These are phyloP conservation scores for Melieria omissa DNA, from an alignment of 2,888 invertebrate species.

Conservation along the genomic window DNA sequence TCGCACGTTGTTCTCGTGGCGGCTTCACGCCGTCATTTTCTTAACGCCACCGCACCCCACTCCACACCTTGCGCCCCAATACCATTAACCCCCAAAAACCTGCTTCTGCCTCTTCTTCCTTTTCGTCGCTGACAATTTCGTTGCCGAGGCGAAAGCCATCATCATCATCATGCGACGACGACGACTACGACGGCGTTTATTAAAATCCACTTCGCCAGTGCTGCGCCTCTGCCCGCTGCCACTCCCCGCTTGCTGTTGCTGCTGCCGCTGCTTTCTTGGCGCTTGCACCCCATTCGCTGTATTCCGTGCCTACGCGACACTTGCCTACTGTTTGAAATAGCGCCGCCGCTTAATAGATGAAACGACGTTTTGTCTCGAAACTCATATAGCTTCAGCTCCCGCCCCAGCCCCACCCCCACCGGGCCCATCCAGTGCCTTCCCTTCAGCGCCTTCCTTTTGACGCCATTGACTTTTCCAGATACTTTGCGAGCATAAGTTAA, in stretches of 20 bases:
- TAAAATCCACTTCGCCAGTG: conserved; percentile 46
- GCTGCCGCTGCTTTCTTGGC: not conserved
- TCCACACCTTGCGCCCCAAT: not conserved
- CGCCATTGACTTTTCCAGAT: not conserved
- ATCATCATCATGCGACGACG: not conserved
- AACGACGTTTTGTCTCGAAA: not conserved
- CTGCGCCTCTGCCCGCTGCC: not conserved
- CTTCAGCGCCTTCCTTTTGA: not conserved
- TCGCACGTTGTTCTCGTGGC: not conserved
- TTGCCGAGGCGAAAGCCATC: not conserved
- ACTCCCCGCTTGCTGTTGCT: not conserved
- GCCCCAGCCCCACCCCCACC: not conserved
- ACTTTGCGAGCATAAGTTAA: conserved; percentile 7
- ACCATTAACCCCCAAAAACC: too few relatives aligned
- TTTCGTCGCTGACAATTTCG: not conserved
- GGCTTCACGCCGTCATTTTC: conserved; percentile 10
- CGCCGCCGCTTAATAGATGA: conserved; percentile 12
- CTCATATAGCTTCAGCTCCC: conserved; percentile 6
- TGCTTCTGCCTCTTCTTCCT: not conserved
- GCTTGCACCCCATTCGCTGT: not conserved
- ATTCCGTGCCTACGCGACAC: not conserved
- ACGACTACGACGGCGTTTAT: conserved; percentile 43
- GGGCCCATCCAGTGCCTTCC: too few relatives aligned
- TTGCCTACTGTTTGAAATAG: not conserved
- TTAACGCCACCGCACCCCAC: not conserved